Evolutionary conservation across 1,140 invertebrate species (phyloP).

Genomic region (Macrotrachela quadricornifera): DNA sequence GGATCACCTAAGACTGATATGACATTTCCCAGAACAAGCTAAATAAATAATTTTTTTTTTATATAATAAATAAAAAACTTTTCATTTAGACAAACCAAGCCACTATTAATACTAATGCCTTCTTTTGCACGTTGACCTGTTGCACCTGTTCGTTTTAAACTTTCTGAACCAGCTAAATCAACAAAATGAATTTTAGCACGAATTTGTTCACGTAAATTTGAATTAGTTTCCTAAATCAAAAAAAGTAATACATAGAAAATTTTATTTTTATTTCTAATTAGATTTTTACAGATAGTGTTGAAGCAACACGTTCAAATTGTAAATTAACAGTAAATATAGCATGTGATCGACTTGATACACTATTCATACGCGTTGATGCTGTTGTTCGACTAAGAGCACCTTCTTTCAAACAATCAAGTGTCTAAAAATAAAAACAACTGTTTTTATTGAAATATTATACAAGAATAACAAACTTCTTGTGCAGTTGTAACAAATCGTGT

Average conservation of each 20-base stretch:
- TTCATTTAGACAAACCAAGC: slow-evolving; percentile 13
- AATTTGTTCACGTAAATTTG: too few species aligned
- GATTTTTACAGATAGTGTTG: too few species aligned
- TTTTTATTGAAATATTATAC: slow-evolving; percentile 18
- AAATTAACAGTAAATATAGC: slow-evolving; percentile 58
- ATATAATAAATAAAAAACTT: background rate
- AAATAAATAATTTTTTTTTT: slow-evolving; percentile 8
- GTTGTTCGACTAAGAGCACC: slow-evolving; percentile 57
- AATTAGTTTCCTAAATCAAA: too few species aligned
- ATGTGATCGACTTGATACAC: slow-evolving; percentile 64
- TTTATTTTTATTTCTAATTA: too few species aligned
- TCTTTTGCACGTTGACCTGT: slow-evolving; percentile 36
- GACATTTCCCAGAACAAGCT: slow-evolving; percentile 73
- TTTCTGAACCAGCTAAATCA: slow-evolving; percentile 16
- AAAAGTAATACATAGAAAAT: too few species aligned
- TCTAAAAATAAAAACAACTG: slow-evolving; percentile 25
- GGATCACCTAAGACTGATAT: slow-evolving; percentile 62
- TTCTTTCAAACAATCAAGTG: slow-evolving; percentile 50
- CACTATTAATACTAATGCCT: slow-evolving; percentile 36
- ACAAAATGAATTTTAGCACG: slow-evolving; percentile 20
- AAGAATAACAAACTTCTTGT: slow-evolving; percentile 8
- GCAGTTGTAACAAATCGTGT: slow-evolving; percentile 16
- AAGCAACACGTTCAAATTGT: too few species aligned
- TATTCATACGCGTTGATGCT: slow-evolving; percentile 78
- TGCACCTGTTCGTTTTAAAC: slow-evolving; percentile 32